phyloP scores from a whole-genome alignment of 2,888 invertebrate species.

The Mechanitis mazaeus region DNA sequence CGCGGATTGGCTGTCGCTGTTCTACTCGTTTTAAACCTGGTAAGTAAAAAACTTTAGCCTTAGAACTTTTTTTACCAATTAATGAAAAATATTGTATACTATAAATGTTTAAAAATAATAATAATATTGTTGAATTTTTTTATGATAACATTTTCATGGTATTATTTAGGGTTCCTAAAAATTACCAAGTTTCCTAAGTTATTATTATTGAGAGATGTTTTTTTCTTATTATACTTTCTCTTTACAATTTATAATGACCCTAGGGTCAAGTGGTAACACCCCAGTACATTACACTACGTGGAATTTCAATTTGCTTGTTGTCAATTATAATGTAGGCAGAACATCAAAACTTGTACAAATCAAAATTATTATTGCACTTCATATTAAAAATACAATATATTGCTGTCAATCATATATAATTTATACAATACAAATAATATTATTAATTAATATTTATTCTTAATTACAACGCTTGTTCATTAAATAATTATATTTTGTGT shows the following conservation, averaged over 20 bases:
- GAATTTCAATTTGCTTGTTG: background rate
- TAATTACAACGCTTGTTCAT: too few species aligned
- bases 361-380: too few species aligned
- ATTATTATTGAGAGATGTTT: slow-evolving; percentile 15
- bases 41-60: slow-evolving; percentile 37
- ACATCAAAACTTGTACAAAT: background rate
- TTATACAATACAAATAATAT: too few species aligned
- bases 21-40: slow-evolving; percentile 68
- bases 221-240: slow-evolving; percentile 27
- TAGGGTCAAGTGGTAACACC: slow-evolving; percentile 11
- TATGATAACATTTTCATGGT: too few species aligned
- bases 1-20: slow-evolving; percentile 57
- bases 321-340: background rate
- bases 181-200: slow-evolving; percentile 8
- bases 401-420: too few species aligned
- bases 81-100: background rate
- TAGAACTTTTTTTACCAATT: background rate
- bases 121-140: too few species aligned
- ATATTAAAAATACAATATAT: too few species aligned
- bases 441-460: too few species aligned
- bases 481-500: too few species aligned
- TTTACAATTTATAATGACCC: slow-evolving; percentile 3
- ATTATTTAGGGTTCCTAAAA: background rate
- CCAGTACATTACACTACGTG: background rate
- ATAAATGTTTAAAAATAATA: too few species aligned